Conservation (phyloP, 2,113 vertebrate species). For the Cynocephalus volans region DNA sequence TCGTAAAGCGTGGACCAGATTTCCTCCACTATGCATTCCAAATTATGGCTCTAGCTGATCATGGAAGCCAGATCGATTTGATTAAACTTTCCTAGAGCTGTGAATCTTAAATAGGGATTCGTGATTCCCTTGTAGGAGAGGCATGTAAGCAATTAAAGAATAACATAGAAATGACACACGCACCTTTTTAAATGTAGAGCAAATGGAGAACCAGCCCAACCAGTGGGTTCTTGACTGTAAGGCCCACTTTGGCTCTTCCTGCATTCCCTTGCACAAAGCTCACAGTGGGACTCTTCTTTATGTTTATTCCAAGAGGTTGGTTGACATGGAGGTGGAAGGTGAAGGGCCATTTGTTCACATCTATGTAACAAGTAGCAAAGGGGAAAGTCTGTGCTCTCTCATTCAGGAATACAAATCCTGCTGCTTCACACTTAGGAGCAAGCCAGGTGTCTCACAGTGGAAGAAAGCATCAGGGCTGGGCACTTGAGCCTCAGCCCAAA, state of each 20-base stretch:
- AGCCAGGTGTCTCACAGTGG: background rate
- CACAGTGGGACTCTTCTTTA: background rate
- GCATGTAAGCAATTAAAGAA: background rate
- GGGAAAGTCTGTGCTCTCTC: background rate
- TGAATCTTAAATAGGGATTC: background rate
- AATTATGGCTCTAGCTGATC: background rate
- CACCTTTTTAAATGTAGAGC: conserved; percentile 12
- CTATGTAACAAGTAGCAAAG: background rate
- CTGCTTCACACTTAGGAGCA: conserved; percentile 26
- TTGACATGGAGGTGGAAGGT: background rate
- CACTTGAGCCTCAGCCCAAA: conserved; percentile 8
- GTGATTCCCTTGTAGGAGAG: conserved; percentile 10
- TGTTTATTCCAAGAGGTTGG: background rate
- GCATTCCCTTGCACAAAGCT: background rate
- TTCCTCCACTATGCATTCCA: background rate
- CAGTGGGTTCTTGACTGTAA: background rate
- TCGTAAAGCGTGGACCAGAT: background rate
- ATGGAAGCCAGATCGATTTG: background rate
- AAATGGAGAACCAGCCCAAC: background rate
- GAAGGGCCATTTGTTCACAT: background rate
- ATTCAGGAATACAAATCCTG: conserved; percentile 11
- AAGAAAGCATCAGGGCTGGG: background rate
- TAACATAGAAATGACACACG: background rate
- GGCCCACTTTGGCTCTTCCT: background rate
- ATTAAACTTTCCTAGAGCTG: background rate